A percentile compares a stretch with the other conserved stretches of the same genome.
Evolutionary conservation across 2,797 vertebrate genomes (phyloP).

Genomic region (Gymnoscopelus braueri): DNA sequence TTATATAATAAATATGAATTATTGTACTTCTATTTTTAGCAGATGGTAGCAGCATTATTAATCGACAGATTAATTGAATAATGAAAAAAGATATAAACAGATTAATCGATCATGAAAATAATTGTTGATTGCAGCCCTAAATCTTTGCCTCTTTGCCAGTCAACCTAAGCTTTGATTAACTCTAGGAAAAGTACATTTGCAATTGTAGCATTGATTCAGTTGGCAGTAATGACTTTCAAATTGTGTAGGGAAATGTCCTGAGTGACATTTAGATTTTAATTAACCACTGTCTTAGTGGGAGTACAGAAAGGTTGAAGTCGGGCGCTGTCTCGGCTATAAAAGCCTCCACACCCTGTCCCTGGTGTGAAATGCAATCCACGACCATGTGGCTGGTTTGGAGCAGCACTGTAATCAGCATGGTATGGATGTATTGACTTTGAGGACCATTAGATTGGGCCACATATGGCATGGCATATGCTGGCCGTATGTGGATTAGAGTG

Average conservation of each 20-base stretch:
- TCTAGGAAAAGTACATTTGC: too few relatives aligned
- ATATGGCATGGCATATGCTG: neutral
- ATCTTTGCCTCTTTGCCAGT: too few relatives aligned
- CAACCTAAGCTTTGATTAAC: too few relatives aligned
- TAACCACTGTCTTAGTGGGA: neutral
- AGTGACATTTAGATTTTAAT: neutral
- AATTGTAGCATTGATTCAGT: too few relatives aligned
- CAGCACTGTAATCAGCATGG: slow-evolving; percentile 7
- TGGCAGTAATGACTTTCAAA: neutral
- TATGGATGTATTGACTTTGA: slow-evolving; percentile 26
- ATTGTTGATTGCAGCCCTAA: too few relatives aligned
- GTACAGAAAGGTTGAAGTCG: neutral
- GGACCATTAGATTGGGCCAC: neutral
- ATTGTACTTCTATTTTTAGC: too few relatives aligned
- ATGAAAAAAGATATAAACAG: too few relatives aligned
- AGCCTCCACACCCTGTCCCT: neutral
- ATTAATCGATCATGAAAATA: too few relatives aligned
- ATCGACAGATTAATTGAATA: too few relatives aligned
- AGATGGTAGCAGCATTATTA: too few relatives aligned
- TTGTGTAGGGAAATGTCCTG: neutral
- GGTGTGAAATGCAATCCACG: neutral
- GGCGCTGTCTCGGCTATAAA: neutral
- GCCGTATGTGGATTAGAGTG: neutral
- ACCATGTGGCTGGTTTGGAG: neutral
- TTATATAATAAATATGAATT: too few relatives aligned